These are phyloP conservation scores for Hedya salicella DNA, from an alignment of 2,888 invertebrate species.

Conservation along the genomic window DNA sequence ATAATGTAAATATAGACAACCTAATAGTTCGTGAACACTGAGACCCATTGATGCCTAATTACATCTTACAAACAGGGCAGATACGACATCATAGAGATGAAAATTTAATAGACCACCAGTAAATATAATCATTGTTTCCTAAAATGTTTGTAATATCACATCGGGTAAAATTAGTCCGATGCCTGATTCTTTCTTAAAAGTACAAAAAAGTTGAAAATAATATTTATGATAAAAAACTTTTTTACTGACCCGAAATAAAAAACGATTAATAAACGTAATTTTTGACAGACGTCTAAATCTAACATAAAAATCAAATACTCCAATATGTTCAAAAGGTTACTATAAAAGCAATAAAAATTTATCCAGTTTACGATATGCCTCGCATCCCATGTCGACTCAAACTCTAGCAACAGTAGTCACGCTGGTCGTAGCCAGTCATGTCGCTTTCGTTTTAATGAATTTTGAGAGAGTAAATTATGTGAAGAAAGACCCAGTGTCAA, in stretches of 20 bases:
- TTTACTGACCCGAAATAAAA: slow-evolving; percentile 8
- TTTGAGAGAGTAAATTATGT: slow-evolving; percentile 1
- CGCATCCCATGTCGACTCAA: slow-evolving; percentile 1
- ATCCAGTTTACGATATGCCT: slow-evolving; percentile 4
- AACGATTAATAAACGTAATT: background rate
- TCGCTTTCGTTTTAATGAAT: background rate
- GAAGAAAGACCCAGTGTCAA: no score
- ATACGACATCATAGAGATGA: no score
- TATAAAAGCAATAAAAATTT: background rate
- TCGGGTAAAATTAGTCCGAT: no score
- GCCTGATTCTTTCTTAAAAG: no score
- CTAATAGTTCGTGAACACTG: no score
- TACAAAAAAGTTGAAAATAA: background rate
- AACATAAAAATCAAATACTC: background rate
- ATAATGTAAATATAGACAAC: no score
- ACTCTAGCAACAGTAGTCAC: background rate
- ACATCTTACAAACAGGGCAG: no score
- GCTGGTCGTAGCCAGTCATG: background rate
- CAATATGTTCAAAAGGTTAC: slow-evolving; percentile 13
- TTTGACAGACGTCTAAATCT: slow-evolving; percentile 11
- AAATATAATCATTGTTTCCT: no score
- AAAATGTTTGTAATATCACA: no score
- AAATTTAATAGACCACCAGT: no score
- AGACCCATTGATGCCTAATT: no score
- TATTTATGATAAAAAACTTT: background rate